These are phyloP conservation scores for Anarhynchus alexandrinus DNA, from an alignment of 2,113 vertebrate species.

Conservation along the genomic window DNA sequence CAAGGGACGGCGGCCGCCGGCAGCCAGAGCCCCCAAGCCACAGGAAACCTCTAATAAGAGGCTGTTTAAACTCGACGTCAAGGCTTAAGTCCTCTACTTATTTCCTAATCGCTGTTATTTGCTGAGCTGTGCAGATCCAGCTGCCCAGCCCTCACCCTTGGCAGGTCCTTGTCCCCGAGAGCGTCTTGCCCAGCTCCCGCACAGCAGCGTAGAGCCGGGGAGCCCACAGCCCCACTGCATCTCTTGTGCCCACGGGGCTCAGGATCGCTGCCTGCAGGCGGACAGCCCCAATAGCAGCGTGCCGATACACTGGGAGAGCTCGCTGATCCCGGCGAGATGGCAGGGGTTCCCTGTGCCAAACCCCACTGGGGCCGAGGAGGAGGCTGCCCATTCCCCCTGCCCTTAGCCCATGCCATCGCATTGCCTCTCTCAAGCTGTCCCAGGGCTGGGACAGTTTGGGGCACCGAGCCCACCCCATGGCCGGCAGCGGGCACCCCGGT, in stretches of 20 bases:
- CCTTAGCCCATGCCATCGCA: fast-evolving
- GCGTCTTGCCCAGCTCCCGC: background rate
- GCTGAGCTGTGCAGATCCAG: conserved; percentile 22
- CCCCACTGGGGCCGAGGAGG: fast-evolving
- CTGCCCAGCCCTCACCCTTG: background rate
- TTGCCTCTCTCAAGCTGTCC: background rate
- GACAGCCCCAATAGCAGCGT: fast-evolving
- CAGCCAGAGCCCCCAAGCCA: conserved; percentile 24
- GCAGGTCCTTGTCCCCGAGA: background rate
- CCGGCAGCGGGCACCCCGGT: fast-evolving
- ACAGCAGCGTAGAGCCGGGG: background rate
- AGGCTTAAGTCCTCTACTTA: conserved; percentile 24
- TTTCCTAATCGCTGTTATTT: conserved; percentile 42
- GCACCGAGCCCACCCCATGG: background rate
- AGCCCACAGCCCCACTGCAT: background rate
- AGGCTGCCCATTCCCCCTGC: background rate
- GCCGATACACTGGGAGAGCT: background rate
- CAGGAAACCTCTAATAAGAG: conserved; percentile 64
- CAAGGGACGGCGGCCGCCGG: fast-evolving
- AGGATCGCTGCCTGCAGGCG: fast-evolving
- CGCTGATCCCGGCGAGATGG: fast-evolving
- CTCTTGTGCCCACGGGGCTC: fast-evolving
- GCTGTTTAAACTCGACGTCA: conserved; percentile 25
- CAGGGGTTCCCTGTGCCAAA: fast-evolving
- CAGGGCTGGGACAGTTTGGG: background rate